phyloP scores from a whole-genome alignment of 2,113 vertebrate genomes.

The Rhynchomys soricoides region DNA sequence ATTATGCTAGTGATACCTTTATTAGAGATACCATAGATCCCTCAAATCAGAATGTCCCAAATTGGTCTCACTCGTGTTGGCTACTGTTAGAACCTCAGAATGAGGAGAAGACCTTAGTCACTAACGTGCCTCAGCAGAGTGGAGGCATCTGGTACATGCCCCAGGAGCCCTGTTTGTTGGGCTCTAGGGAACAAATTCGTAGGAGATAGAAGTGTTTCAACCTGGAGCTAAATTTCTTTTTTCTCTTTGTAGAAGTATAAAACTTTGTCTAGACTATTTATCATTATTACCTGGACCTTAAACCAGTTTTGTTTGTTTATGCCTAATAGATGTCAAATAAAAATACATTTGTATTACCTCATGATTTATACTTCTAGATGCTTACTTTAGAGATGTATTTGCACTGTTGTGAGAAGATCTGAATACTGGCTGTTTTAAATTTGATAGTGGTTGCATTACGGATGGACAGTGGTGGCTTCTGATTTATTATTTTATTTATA shows the following conservation, averaged over 20 bases:
- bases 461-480: not conserved
- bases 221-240: not conserved
- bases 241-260: not conserved
- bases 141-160: not conserved
- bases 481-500: not conserved
- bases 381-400: not conserved
- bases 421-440: not conserved
- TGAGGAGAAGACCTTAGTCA: not conserved
- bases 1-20: not conserved
- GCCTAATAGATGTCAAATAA: not conserved
- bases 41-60: not conserved
- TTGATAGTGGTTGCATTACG: not conserved
- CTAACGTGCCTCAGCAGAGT: not conserved
- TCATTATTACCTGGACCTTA: not conserved
- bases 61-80: constrained; percentile 5
- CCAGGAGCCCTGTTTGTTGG: not conserved
- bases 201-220: not conserved
- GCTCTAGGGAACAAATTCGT: not conserved
- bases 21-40: not conserved
- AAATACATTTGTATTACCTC: not conserved
- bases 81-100: not conserved
- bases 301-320: constrained; percentile 30
- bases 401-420: not conserved
- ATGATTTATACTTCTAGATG: not conserved
- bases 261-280: not conserved